Base-by-base conservation (phyloP, 2,113 vertebrate genomes). In the Eublepharis macularius region DNA sequence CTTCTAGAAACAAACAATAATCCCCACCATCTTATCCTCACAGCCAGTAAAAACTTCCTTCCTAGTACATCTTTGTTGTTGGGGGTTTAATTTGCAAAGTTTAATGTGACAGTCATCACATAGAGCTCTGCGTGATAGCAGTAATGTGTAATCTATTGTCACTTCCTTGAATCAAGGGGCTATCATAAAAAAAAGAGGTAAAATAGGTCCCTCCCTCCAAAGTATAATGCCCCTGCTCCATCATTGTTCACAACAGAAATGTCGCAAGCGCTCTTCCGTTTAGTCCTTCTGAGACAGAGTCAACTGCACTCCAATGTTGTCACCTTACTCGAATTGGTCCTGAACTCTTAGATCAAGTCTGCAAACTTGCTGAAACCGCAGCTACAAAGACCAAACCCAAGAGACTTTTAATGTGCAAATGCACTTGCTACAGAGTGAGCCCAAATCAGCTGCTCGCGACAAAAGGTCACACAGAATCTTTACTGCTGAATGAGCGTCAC, bases 271-370 rank as follows among this genome's bases (percentile, higher is more conserved):
- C 14, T 84, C 81, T 47, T 83, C 83, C 72, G 70, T 41, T 81
- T 81, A 81, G 74, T 75, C 60, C 21, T 81, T 54, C 54, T 78
- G 63, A 69, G 39, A 43, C 80, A 79, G 43, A 92, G 86, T 57
- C 78, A 85, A 75, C 60, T 69, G 76, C 39, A 83, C 32, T 72
- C 70, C 17, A 73, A 85, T 90, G 79, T 10, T 65, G 76, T 73
- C 73, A 74, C 80, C 57, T 85, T 90, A n/a, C 78, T 75, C n/a
- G 47, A 79, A 73, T 3, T 89, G 84, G 73, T 90, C 85, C 92
- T 85, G 77, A 85, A 84, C 85, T 47, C 84, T 51, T 57, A 74
- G 74, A 21, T 0, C 65, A 68, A 4, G 82, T 0, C n/a, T 79
- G 87, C 77, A 88, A 87, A 78, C 19, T 84, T 83, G 63, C 82